These are phyloP conservation scores for Hippocampus zosterae DNA, from an alignment of 2,113 vertebrate genomes.

Conservation along the genomic window DNA sequence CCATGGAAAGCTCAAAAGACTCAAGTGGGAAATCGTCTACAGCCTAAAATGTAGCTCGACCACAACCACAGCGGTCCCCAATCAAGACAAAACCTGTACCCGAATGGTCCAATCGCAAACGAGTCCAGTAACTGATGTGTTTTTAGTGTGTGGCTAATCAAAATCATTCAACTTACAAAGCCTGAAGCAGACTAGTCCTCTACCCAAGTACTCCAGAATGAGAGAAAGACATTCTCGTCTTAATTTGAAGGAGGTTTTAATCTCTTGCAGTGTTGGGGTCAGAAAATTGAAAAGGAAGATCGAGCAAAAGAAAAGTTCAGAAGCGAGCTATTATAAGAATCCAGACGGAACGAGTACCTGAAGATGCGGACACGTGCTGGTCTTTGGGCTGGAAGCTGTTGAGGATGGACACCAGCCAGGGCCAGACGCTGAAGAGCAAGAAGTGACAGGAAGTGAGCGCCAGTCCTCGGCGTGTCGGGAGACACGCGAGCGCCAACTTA, in stretches of 20 bases:
- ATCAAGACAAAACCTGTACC: not conserved
- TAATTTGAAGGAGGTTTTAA: no score
- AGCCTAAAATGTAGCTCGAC: not conserved
- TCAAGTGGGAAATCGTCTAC: not conserved
- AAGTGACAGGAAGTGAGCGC: conserved; percentile 20
- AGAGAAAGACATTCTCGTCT: no score
- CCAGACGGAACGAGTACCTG: conserved; percentile 68
- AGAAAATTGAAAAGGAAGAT: no score
- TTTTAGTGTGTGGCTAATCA: no score
- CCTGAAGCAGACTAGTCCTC: no score
- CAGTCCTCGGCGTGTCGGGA: not conserved
- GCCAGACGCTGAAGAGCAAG: conserved; percentile 83
- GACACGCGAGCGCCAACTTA: conserved; percentile 59
- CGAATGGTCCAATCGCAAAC: no score
- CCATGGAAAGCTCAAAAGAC: not conserved
- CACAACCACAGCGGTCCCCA: not conserved
- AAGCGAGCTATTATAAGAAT: no score
- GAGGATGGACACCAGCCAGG: conserved; percentile 93
- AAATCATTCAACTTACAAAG: no score
- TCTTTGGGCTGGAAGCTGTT: conserved; percentile 94
- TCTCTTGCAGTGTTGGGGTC: no score
- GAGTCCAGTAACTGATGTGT: no score
- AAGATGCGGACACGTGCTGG: conserved; percentile 80
- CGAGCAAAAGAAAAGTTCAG: no score
- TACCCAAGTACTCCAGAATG: no score